Base-by-base conservation (phyloP, 2,888 invertebrate genomes). In the Tenthredo notha region DNA sequence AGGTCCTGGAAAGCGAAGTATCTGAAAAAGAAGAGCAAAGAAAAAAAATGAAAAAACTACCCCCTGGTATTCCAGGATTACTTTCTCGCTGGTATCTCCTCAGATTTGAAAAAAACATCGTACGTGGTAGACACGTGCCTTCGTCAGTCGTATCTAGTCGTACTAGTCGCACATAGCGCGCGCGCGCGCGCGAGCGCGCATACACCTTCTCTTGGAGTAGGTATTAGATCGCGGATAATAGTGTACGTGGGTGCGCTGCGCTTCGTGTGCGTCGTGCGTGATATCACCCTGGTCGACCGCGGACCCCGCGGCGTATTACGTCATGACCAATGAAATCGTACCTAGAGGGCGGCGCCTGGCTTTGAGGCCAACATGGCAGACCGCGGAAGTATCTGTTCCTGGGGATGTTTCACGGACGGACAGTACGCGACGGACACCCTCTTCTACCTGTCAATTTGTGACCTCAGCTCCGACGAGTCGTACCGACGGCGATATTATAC, bases 291-390 rank as follows among this genome's bases (percentile, higher is more conserved):
- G 58, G 61, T 54, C 84, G 50, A 84, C 84, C 86, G 85, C 84
- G 85, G 86, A 85, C 78, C 84, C 85, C 84, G 85, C 85, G 84
- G 82, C 70, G 50, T 85, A 85, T 88, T 86, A 88, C 88, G 88
- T 87, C 87, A 87, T 86, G 84, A 84, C 92, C 92, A 93, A 93
- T 93, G 88, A 89, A 88, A 87, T 86, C 85, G 88, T 87, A 88
- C 89, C 89, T 87, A 86, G 87, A 90, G 92, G 93, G 93, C 93
- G 92, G 92, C 91, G 92, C 92, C 91, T 91, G 87, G 77, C 86
- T 65, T 88, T 87, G 84, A 89, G 87, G 87, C 92, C 92, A 92
- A 92, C 92, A 93, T 93, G 92, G 92, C 91, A 92, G 91, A 89
- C 88, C 72, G 84, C 65, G 75, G 70, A 50, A 43, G 47, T 83